These are phyloP conservation scores for Alloscopus bannaensis DNA, from an alignment of 2,888 invertebrate species.

Conservation along the genomic window DNA sequence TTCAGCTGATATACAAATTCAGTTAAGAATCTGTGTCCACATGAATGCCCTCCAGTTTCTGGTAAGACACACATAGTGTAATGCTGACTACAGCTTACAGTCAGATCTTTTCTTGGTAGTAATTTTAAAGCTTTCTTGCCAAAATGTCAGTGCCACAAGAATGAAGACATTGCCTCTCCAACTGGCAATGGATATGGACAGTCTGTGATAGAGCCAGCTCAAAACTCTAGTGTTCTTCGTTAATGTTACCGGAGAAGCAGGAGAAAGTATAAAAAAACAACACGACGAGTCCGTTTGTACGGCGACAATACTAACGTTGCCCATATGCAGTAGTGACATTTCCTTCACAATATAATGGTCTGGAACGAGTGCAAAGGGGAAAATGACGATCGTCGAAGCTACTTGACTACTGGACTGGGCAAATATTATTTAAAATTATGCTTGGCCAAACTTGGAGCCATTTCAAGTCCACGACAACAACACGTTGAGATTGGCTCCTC, in stretches of 20 bases:
- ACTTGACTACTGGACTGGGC: constrained; percentile 37
- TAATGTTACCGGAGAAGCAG: no score
- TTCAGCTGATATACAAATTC: constrained; percentile 43
- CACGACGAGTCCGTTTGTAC: no score
- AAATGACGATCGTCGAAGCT: not conserved
- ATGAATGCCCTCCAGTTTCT: constrained; percentile 40
- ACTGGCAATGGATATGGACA: constrained; percentile 48
- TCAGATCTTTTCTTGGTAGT: constrained; percentile 39
- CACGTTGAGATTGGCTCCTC: no score
- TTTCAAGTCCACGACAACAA: constrained; percentile 47
- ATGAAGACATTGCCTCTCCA: constrained; percentile 53
- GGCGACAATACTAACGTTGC: no score
- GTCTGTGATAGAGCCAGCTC: constrained; percentile 19
- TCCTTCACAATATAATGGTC: not conserved
- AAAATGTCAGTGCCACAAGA: constrained; percentile 58
- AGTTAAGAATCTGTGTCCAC: constrained; percentile 40
- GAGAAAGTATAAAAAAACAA: no score
- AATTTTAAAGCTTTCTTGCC: constrained; percentile 60
- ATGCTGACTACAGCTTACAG: not conserved
- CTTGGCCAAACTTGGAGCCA: constrained; percentile 57
- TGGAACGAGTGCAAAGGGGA: not conserved
- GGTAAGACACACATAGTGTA: no score
- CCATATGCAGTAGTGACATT: no score
- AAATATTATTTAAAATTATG: constrained; percentile 54
- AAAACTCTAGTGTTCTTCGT: no score